phyloP scores from a whole-genome alignment of 2,888 invertebrate species.

The Chymomyza fuscimana region DNA sequence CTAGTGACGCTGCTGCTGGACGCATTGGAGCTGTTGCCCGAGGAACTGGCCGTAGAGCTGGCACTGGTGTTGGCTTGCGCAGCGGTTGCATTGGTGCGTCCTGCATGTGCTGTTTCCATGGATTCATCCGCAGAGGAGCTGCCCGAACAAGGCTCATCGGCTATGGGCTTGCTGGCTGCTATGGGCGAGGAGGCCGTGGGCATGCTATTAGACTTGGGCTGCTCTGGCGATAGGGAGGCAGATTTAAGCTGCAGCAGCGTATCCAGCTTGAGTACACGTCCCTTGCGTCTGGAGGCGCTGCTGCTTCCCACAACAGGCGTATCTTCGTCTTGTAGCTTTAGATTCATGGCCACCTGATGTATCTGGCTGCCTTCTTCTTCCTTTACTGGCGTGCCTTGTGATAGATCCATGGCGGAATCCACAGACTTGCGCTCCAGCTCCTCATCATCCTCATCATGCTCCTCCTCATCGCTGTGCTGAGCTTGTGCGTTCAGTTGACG shows the following conservation, averaged over 20 bases:
- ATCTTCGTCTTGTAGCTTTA: constrained; percentile 71
- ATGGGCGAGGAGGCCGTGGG: constrained; percentile 67
- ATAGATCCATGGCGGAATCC: constrained; percentile 78
- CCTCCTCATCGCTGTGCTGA: constrained; percentile 42
- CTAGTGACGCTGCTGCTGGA: constrained; percentile 21
- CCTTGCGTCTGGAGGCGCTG: constrained; percentile 85
- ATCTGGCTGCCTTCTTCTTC: constrained; percentile 41
- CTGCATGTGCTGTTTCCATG: constrained; percentile 52
- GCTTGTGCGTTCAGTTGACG: background rate
- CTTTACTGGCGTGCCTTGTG: constrained; percentile 76
- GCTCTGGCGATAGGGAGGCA: constrained; percentile 63
- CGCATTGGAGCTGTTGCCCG: constrained; percentile 75
- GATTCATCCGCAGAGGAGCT: constrained; percentile 66
- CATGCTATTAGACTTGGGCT: constrained; percentile 59
- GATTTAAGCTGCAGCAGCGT: constrained; percentile 70
- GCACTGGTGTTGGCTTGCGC: constrained; percentile 66
- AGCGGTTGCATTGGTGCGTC: constrained; percentile 7
- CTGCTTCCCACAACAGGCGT: constrained; percentile 71
- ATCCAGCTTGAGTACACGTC: constrained; percentile 91
- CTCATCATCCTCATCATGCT: constrained; percentile 60
- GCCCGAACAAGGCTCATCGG: constrained; percentile 60
- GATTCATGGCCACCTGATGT: constrained; percentile 57
- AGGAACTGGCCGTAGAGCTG: constrained; percentile 72
- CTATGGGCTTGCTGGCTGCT: constrained; percentile 50
- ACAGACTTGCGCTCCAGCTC: constrained; percentile 68